These are phyloP conservation scores for Anabas testudineus DNA, from an alignment of 2,797 vertebrate genomes.

Conservation along the genomic window DNA sequence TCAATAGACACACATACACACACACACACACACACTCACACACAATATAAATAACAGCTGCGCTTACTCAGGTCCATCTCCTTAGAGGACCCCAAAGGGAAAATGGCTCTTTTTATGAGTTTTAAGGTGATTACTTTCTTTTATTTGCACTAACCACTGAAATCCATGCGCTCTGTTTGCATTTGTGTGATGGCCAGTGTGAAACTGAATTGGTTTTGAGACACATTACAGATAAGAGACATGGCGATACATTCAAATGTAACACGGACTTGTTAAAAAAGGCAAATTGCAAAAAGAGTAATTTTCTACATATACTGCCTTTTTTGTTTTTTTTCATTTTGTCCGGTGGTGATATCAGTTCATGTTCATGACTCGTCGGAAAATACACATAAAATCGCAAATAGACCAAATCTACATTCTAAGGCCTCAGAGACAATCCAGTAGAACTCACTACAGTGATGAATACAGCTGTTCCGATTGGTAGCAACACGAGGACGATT, in stretches of 20 bases:
- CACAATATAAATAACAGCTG: conserved; percentile 45
- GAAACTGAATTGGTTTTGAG: conserved; percentile 73
- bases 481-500: background rate
- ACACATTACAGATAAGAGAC: conserved; percentile 54
- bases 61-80: conserved; percentile 23
- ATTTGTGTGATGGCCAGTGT: conserved; percentile 43
- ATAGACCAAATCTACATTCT: no score
- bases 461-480: background rate
- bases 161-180: conserved; percentile 67
- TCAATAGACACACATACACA: conserved; percentile 40
- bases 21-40: conserved; percentile 3
- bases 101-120: conserved; percentile 58
- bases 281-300: conserved; percentile 10
- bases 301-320: background rate
- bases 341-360: background rate
- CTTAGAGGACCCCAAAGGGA: conserved; percentile 25
- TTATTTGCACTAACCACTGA: conserved; percentile 64
- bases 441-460: no score
- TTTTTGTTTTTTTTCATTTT: background rate
- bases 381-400: background rate
- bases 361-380: background rate
- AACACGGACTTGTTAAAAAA: conserved; percentile 28
- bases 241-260: conserved; percentile 71
- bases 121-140: conserved; percentile 75
- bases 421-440: no score